Base-by-base conservation (phyloP, 2,113 vertebrate species). In the Dissostichus mawsoni region DNA sequence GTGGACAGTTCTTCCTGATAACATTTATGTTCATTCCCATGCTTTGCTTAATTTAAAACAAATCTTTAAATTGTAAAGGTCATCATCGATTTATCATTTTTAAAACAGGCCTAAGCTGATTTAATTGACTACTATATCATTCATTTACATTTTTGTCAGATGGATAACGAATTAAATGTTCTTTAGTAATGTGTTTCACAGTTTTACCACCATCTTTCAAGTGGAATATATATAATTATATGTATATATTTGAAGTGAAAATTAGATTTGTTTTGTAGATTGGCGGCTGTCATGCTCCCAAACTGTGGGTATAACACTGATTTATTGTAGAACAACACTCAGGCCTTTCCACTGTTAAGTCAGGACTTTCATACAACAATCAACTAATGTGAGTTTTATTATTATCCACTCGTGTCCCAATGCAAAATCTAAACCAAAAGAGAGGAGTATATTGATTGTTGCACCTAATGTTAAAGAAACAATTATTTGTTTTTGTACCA, bases 401-500 rank as follows among this genome's bases (percentile, higher is more conserved):
- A 44, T 82, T 59, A 56, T 61, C 41, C 58, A 59, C 58, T 55
- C 74, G 52, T 53, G 41, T 63, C 20, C 41, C 53, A 62, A 69
- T 45, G 69, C 18, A 68, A 11, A 41, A 67, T 29, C 12, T 25
- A 65, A 63, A 44, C 56, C 51, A 69, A 69, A 73, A 5, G 11
- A 61, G 11, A 56, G 11, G 12, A 41, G 12, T 11, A 51, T 36
- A 11, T 36, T 4, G 36, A 5, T 62, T 45, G 44, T 47, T 56
- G 23, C 11, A 36, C 33, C 16, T 10, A 23, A 3, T 70, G 3
- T n/a, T 23, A 17, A 51, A 33, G 29, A 62, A 13, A 77, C 45
- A 1, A 23, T 61, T 71, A 0, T 12, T 65, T 9, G 6, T 41
- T 41, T 62, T 29, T 29, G 29, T 41, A 48, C 18, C 9, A 23